Evolutionary conservation across 1,140 invertebrate species (phyloP).

Genomic region (Eulimnadia texana): DNA sequence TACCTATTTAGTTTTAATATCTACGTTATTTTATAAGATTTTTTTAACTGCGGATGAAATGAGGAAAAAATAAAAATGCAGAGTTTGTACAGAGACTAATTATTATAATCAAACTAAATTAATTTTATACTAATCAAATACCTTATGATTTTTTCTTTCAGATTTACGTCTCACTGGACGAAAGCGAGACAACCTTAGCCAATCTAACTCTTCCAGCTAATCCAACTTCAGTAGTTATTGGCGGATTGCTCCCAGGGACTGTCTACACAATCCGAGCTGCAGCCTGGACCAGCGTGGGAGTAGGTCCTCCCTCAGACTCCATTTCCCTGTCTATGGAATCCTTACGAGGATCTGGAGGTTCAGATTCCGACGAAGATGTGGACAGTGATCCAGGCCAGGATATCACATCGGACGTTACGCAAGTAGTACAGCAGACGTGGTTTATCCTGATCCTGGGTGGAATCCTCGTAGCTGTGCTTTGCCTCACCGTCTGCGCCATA

Average conservation of each 20-base stretch:
- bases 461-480: constrained; percentile 6
- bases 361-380: background rate
- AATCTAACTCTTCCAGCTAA: constrained; percentile 14
- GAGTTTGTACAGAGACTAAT: too few relatives aligned
- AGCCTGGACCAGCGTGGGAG: constrained; percentile 11
- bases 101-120: background rate
- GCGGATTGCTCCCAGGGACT: constrained; percentile 11
- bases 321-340: constrained; percentile 11
- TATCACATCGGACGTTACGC: constrained; percentile 12
- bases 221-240: constrained; percentile 14
- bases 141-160: background rate
- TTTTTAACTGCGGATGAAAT: too few relatives aligned
- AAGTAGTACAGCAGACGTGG: constrained; percentile 16
- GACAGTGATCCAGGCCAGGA: constrained; percentile 6
- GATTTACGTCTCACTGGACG: constrained; percentile 15
- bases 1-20: too few relatives aligned
- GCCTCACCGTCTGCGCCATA: constrained; percentile 10
- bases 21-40: too few relatives aligned
- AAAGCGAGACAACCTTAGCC: constrained; percentile 6
- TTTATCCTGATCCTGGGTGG: constrained; percentile 15
- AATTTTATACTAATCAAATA: too few relatives aligned
- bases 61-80: too few relatives aligned
- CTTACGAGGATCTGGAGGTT: background rate
- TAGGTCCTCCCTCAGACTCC: constrained; percentile 10
- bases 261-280: constrained; percentile 9